Base-by-base conservation (phyloP, 2,888 invertebrate genomes). In the Drosophila buzzatii region DNA sequence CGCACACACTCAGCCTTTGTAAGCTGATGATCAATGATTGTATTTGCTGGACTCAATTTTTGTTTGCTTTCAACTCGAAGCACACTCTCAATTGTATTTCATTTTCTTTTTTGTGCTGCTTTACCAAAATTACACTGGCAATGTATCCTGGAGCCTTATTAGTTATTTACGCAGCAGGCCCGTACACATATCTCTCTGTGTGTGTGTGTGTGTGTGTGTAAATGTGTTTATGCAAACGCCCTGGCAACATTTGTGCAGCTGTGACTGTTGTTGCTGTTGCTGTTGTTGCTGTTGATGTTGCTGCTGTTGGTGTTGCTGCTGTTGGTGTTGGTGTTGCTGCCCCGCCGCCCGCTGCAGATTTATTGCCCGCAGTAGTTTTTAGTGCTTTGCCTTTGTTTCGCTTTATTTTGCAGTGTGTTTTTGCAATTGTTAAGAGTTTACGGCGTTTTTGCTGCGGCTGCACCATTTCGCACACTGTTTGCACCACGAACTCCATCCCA, bases 401-500 rank as follows among this genome's bases (percentile, higher is more conserved):
- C 60, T 75, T 79, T 73, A 51, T 75, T 69, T 73, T 67, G 55
- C 47, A 63, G 60, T 70, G 61, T 77, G 78, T 75, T 78, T 74
- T 82, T 82, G 74, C 81, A 71, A 87, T 85, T 85, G 85, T 89
- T 89, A 66, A 89, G 87, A 89, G 85, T 85, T 85, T 86, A 82
- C 77, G 75, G 82, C 70, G 75, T 84, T 85, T 84, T 85, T 86
- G 87, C 85, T 89, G 82, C 73, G 84, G 73, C 87, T 87, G 74
- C 64, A 74, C 82, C 87, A 82, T 84, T 85, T 82, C 72, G 82
- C 80, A 82, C 79, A 89, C 82, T 61, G 71, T 72, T 83, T 75
- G 55, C 84, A 70, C 79, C 73, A 68, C 63, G 66, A 55, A 60
- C 59, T 47, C 52, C 18, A 47, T 55, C 60, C 62, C 74, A 73